A percentile compares a stretch with the other conserved stretches of the same genome.
Conservation (phyloP, 2,888 invertebrate species). For the Tetragonula carbonaria region DNA sequence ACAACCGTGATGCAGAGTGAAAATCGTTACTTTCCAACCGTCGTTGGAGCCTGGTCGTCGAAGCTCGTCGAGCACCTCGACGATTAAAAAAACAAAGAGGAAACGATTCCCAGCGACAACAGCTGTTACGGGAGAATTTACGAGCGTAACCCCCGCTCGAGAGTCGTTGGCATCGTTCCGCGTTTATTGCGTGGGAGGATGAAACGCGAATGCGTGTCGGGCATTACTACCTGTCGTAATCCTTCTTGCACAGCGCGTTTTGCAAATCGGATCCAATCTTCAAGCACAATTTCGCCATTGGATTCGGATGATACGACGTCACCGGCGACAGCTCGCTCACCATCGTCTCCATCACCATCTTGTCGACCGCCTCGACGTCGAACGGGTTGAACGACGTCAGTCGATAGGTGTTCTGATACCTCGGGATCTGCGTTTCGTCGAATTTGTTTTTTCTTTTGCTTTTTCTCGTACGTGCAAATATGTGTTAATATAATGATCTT, state of each 20-base stretch:
- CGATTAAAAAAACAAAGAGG: conserved; percentile 12
- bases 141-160: not conserved
- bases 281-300: conserved; percentile 55
- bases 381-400: conserved; percentile 61
- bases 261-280: conserved; percentile 63
- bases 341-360: conserved; percentile 56
- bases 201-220: not conserved
- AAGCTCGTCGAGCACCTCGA: not conserved
- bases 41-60: not conserved
- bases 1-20: not conserved
- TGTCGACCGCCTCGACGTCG: conserved; percentile 52
- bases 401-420: conserved; percentile 70
- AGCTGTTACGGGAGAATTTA: conserved; percentile 9
- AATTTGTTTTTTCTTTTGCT: too few species aligned
- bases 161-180: conserved; percentile 1
- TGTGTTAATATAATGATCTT: not conserved
- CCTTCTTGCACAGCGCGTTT: conserved; percentile 58
- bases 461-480: not conserved
- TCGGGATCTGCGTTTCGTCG: conserved; percentile 56
- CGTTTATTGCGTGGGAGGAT: not conserved
- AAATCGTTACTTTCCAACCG: not conserved
- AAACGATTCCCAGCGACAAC: not conserved
- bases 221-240: conserved; percentile 67
- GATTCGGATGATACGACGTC: conserved; percentile 55
- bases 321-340: conserved; percentile 54